Evolutionary conservation across 2,888 invertebrate species (phyloP), one percentile per base, ranked within the genome.

Genomic region (Melanchra persicariae): DNA sequence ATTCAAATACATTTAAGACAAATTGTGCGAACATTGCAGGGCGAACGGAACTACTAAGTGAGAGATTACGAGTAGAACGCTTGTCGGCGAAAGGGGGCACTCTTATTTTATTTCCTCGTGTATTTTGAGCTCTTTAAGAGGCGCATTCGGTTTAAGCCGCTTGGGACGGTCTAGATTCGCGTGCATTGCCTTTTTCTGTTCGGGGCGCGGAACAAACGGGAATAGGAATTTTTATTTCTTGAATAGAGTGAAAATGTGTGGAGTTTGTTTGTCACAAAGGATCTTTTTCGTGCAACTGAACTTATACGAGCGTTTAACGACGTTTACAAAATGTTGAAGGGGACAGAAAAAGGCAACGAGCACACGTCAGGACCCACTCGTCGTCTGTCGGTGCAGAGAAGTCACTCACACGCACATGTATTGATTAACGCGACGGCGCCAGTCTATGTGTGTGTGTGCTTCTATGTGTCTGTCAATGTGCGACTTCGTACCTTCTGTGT

Each of bases 371-470:
- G 59, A 67, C 82, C 84, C 82, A 75, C 85, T 86, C 79, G 83
- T 87, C 81, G 87, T 90, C 92, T 89, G 88, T 89, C 88, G 89
- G 90, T 89, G 91, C 87, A 88, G 89, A 91, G 89, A 89, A 90
- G 91, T 94, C 96, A 97, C 97, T 97, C 97, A 97, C 97, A 97
- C 96, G 96, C 97, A 97, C 97, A 97, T 97, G 97, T 97, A 97
- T 96, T 97, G 97, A 97, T 95, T 93, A 94, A 92, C 91, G 94
- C 94, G 96, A 96, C 93, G 95, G 94, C 95, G 94, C 93, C 93
- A 92, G 92, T 93, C 92, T 92, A 83, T 91, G 92, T 93, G 91
- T 94, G 93, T 94, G 93, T 94, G 94, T 93, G 93, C 93, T 92
- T 92, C 93, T 87, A 88, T 85, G 90, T 91, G 90, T 90, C 81